Base-by-base conservation (phyloP, 2,113 vertebrate species). In the Philantomba maxwellii region DNA sequence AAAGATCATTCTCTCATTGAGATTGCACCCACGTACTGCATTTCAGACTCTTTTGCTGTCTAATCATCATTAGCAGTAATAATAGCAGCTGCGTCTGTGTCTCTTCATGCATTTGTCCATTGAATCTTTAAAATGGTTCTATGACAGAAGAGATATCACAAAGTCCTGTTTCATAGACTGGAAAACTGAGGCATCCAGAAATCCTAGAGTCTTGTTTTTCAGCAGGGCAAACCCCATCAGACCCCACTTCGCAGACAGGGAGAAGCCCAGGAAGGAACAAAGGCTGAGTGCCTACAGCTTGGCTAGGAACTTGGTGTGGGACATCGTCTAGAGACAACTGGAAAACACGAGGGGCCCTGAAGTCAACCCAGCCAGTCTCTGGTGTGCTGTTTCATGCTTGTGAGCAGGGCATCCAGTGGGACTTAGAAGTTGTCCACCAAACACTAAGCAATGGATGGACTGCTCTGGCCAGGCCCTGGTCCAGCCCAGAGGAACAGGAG, bases 131-230 rank as follows among this genome's bases (percentile, higher is more conserved):
- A 78, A 75, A 55, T 12, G 21, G 49, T 36, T 93, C 47, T 6
- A 1, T 17, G 58, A 58, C 23, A 16, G 15, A 5, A 25, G 28
- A 64, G 25, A 43, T 36, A 33, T 33, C 6, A 25, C 6, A 75
- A 75, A 64, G n/a, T n/a, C 33, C 33, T 4, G 11, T 28, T 64
- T 73, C 33, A 73, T 0, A 88, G 92, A 8, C 3, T n/a, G 17
- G 75, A 28, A 89, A 70, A 86, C 57, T 13, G 39, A 97, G 77
- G 45, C 62, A 51, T 51, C 39, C 55, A 39, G 75, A 62, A 62
- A 58, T 33, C 58, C 19, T 26, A 19, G 15, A 2, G 25, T 28
- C 66, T 85, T 84, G 55, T n/a, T 93, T 51, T 45, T 85, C 6
- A 17, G 36, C 7, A 73, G 28, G 30, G 30, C 33, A 91, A 80